Evolutionary conservation across 2,797 vertebrate genomes (phyloP).

Genomic region (Xiphophorus birchmanni): DNA sequence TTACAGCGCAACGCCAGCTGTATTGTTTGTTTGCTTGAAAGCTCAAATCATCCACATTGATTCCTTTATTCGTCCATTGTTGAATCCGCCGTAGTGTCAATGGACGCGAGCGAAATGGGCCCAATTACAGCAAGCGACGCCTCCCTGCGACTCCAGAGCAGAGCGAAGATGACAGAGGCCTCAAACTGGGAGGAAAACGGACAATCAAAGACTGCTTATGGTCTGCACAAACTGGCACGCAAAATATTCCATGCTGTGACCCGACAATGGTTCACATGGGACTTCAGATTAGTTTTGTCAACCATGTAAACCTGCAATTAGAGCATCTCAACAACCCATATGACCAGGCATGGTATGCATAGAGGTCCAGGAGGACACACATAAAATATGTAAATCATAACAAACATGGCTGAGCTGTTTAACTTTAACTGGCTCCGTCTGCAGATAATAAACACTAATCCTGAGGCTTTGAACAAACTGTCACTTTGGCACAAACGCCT

Average conservation of each 20-base stretch:
- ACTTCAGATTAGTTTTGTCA: conserved; percentile 48
- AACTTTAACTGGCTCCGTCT: not conserved
- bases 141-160: conserved; percentile 49
- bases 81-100: conserved; percentile 60
- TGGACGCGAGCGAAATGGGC: conserved; percentile 62
- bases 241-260: conserved; percentile 55
- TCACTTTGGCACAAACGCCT: not conserved
- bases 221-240: conserved; percentile 47
- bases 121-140: conserved; percentile 64
- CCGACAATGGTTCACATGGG: conserved; percentile 44
- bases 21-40: conserved; percentile 72
- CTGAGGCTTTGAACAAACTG: not conserved
- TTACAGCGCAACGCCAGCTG: conserved; percentile 57
- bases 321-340: not conserved
- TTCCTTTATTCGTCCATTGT: conserved; percentile 74
- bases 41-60: conserved; percentile 74
- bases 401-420: not conserved
- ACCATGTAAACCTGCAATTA: not conserved
- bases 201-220: conserved; percentile 71
- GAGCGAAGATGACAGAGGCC: conserved; percentile 63
- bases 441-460: not conserved
- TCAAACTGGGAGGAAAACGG: conserved; percentile 65
- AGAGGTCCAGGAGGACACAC: not conserved
- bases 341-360: not conserved
- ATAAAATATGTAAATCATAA: not conserved